Evolutionary conservation across 1,140 invertebrate species (phyloP), one percentile per base, ranked within the genome.

Genomic region (Phortica variegata): DNA sequence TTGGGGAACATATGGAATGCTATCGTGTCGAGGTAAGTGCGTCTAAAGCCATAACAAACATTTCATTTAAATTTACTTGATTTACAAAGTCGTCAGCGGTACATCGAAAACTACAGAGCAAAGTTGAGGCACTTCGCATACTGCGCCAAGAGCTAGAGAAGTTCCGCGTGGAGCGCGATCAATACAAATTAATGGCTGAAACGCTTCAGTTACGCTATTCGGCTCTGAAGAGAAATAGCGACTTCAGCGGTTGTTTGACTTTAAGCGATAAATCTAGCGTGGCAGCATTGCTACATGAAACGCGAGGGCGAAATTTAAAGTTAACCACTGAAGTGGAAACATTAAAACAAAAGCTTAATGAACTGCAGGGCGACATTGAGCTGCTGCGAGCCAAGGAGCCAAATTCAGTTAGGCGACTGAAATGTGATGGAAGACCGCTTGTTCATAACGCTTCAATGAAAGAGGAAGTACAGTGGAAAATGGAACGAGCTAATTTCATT

Each of bases 111-210:
- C 73, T 92, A 26, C 84, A 90, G 61, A 87, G 89, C 61, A 92
- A 92, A 77, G 82, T 85, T 32, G 88, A 91, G 76, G 88, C 89
- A 3, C 60, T 93, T 32, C 75, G 84, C 3, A 88, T 91, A 43
- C 77, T 92, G 60, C 88, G 82, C 47, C 82, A 86, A 61, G 88
- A 93, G 63, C 74, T 92, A 36, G 86, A 90, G 51, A 83, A 89
- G 77, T 89, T 86, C 71, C 84, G 85, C 50, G 84, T 82, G 49
- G 88, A 93, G 65, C 76, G 87, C 37, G 89, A 93, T 74, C 86
- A 89, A 63, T 91, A 87, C 59, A 90, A 89, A 74, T 66, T 90
- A 16, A 84, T 92, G 80, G 87, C 88, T 3, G 89, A 92, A 70
- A 88, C 91, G 52, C 76, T 90, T 16, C 82, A 87, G 60, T 80